phyloP scores from a whole-genome alignment of 1,140 invertebrate genomes.

The Bursaphelenchus mucronatus region DNA sequence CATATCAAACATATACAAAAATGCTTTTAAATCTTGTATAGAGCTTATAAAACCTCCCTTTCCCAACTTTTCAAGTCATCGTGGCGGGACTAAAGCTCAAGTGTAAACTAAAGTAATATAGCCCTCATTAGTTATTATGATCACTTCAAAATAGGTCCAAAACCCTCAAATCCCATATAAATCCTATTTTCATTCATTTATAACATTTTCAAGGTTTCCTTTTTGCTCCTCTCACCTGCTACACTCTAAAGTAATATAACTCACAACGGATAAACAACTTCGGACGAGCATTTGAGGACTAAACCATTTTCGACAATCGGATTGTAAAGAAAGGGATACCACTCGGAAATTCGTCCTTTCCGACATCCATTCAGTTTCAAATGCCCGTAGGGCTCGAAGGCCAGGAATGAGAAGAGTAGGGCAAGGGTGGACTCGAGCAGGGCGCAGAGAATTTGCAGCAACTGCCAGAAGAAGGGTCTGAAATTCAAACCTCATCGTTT shows the following conservation, averaged over 20 bases:
- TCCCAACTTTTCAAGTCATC: no score
- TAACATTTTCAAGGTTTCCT: no score
- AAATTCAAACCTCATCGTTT: not conserved
- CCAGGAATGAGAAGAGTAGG: slow-evolving; percentile 29
- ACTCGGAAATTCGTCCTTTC: slow-evolving; percentile 73
- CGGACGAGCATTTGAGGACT: slow-evolving; percentile 85
- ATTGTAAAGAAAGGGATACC: slow-evolving; percentile 91
- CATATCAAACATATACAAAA: no score
- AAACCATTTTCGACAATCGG: slow-evolving; percentile 83
- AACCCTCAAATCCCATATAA: no score
- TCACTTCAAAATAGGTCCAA: no score
- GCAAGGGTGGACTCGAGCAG: slow-evolving; percentile 35
- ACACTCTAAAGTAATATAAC: slow-evolving; percentile 57
- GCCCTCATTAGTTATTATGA: no score
- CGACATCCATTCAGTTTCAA: slow-evolving; percentile 63
- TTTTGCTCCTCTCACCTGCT: no score
- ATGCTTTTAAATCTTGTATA: no score
- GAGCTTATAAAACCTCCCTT: no score
- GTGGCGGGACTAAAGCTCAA: no score
- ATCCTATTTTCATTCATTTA: no score
- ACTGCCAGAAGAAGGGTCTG: slow-evolving; percentile 35
- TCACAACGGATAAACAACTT: slow-evolving; percentile 92
- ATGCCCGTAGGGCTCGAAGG: slow-evolving; percentile 28
- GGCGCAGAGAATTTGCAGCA: slow-evolving; percentile 38
- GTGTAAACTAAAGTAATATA: no score